Percentiles rank a stretch among this genome's conserved stretches.
These are phyloP conservation scores for Peromyscus maniculatus DNA, from an alignment of 2,113 vertebrate species.

Conservation along the genomic window DNA sequence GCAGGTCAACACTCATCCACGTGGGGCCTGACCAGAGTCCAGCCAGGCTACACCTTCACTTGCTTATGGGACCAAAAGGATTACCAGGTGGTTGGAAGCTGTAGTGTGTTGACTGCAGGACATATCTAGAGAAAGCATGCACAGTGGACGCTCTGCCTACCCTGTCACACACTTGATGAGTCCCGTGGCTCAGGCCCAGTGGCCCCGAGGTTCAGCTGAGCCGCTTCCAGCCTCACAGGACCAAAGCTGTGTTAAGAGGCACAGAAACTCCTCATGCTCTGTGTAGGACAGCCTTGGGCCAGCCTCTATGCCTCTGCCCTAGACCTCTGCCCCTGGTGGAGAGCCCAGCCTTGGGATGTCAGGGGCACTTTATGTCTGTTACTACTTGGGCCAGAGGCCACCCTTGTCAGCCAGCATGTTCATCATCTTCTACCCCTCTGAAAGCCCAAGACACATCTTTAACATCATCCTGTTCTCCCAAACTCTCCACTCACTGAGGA, in stretches of 20 bases:
- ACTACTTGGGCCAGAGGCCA: background rate
- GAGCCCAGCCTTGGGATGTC: background rate
- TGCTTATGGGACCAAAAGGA: background rate
- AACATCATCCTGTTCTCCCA: background rate
- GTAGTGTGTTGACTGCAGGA: too few relatives aligned
- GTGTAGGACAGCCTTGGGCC: background rate
- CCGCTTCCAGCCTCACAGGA: background rate
- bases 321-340: background rate
- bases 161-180: background rate
- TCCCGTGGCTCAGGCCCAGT: background rate
- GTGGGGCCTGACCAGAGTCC: too few relatives aligned
- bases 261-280: background rate
- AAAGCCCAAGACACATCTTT: too few relatives aligned
- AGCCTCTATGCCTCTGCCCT: background rate
- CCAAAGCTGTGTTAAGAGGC: background rate
- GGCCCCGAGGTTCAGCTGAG: background rate
- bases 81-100: background rate
- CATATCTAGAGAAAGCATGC: background rate
- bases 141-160: background rate
- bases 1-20: background rate
- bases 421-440: too few relatives aligned
- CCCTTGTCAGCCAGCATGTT: background rate
- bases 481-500: background rate
- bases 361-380: background rate
- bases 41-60: background rate